Evolutionary conservation across 2,888 invertebrate species (phyloP).

Genomic region (Brachycybe producta): DNA sequence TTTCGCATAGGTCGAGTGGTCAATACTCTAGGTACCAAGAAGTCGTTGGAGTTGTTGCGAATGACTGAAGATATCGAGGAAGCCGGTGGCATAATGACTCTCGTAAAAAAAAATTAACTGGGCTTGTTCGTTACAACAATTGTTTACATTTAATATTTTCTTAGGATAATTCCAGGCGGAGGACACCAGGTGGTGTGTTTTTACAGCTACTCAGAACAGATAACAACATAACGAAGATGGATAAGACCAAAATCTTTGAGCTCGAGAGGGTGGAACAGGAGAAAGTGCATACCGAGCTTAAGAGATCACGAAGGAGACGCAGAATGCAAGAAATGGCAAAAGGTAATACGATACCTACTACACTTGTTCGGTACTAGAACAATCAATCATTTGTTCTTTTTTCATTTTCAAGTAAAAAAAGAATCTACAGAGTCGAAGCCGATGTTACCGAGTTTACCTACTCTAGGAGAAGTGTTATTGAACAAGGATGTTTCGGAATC

Average conservation of each 20-base stretch:
- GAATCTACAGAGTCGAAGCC: no score
- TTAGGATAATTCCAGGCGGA: slow-evolving; percentile 60
- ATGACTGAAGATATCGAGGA: slow-evolving; percentile 70
- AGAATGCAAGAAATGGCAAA: no score
- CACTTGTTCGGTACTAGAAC: no score
- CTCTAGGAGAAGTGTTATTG: no score
- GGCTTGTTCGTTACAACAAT: no score
- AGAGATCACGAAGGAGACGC: no score
- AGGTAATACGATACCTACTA: no score
- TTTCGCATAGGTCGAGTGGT: slow-evolving; percentile 48
- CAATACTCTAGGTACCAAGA: slow-evolving; percentile 53
- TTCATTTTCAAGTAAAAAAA: no score
- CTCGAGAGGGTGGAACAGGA: slow-evolving; percentile 21
- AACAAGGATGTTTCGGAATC: no score
- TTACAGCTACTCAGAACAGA: slow-evolving; percentile 49
- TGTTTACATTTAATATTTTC: slow-evolving; percentile 21
- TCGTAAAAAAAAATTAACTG: slow-evolving; percentile 42
- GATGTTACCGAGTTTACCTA: no score
- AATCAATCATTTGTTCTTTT: no score
- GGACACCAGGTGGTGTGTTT: slow-evolving; percentile 77
- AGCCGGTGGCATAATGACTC: slow-evolving; percentile 72
- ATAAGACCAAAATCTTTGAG: slow-evolving; percentile 27
- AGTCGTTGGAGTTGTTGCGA: slow-evolving; percentile 58
- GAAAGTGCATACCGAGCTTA: neutral
- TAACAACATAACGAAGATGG: slow-evolving; percentile 26